Evolutionary conservation across 2,113 vertebrate genomes (phyloP), one percentile per base, ranked within the genome.

Genomic region (Pollimyrus isidori): DNA sequence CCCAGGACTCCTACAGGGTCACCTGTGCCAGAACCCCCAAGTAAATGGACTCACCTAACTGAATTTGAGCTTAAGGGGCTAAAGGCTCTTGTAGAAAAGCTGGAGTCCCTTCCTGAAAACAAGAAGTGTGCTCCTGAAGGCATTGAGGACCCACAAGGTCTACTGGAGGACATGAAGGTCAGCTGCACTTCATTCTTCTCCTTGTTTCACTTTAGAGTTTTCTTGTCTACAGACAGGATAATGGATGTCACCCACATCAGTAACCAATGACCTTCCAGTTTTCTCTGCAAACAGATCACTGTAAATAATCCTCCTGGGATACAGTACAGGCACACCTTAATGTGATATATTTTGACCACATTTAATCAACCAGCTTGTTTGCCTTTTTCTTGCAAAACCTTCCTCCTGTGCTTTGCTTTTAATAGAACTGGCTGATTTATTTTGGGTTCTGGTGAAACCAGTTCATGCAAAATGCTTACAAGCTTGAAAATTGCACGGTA

Each of bases 141-240:
- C 90, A 97, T 99, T 0, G 96, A 97, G 88, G 97, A 98, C 91
- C 97, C 98, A 0, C 96, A 97, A 90, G 97, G 96, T 3, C 97
- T 99, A 89, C 95, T 99, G 88, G 97, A 99, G 88, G 97, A 98
- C 65, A 96, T 99, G 93, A 99, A 99, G 97, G 98, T 99, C 92
- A 76, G 95, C 19, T n/a, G 19, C 82, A 46, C 21, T n/a, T 23
- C 35, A 80, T 85, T 26, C 49, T 39, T 15, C 26, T 30, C 7
- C 46, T 52, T 53, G 58, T 26, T 49, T 39, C 39, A 45, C 30
- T n/a, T 65, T 65, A n/a, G n/a, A 26, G 10, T 53, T 53, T 53
- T 53, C 52, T 53, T 53, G 52, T 46, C 19, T 10, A 84, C 82
- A 84, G 82, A 48, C 39, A n/a, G 7, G 82, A 84, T 84, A 48